Evolutionary conservation across 92 coral and sea anemone species (phyloP), one percentile per base, ranked within the genome.

Genomic region (Porites lobata): DNA sequence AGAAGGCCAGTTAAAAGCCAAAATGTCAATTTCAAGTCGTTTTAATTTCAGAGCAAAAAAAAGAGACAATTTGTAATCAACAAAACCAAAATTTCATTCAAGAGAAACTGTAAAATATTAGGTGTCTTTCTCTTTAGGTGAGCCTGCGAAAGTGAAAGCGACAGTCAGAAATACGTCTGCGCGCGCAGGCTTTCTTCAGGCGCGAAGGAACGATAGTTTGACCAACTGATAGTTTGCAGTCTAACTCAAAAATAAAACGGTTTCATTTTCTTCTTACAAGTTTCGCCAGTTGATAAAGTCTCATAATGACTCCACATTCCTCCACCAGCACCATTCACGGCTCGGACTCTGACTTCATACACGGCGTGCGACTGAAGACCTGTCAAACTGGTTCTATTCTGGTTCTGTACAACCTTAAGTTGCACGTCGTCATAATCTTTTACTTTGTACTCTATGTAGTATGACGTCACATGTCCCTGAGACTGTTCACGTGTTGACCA

Each of bases 271-370:
- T 20, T n/a, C 85, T 84, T 84, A 84, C 87, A 84, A 15, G 80
- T 84, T 62, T 74, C 7, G 74, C 87, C 87, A 1, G 81, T 84
- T 63, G 87, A 84, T 24, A 84, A 85, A 19, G 84, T 85, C 1
- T 54, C 22, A 1, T 65, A 77, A 6, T 77, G 21, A 32, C 89
- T 85, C 89, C 89, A 85, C 12, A 56, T 1, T 78, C 89, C 89
- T 18, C 89, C 89, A 18, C 89, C 89, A n/a, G 89, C 76, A 14
- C 81, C 89, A 9, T 59, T 66, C 9, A 85, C 89, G 11, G 83
- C 89, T 17, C 89, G 84, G 12, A 85, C 77, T 65, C 89, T 22
- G 14, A 85, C 69, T 4, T 85, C 68, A 38, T 85, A 85, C 66
- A 17, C 69, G 17, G 82, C 69, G 61, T 85, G 50, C 12, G 89